Evolutionary conservation across 2,113 vertebrate genomes (phyloP).

Genomic region (Mystacornis crossleyi): DNA sequence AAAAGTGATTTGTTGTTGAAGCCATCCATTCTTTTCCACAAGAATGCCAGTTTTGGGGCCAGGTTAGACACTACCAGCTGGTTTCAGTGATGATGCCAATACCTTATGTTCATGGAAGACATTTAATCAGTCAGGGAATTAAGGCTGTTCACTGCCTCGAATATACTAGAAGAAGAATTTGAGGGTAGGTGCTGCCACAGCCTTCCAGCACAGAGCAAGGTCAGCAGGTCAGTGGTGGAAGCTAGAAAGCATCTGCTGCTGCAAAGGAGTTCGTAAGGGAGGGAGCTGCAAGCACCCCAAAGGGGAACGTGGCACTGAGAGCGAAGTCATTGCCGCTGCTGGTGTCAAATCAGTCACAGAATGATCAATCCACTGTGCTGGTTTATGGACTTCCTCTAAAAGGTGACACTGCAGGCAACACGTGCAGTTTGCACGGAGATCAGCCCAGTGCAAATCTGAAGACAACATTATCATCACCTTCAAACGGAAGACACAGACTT

Average conservation of each 20-base stretch:
- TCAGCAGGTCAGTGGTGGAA: neutral
- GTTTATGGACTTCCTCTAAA: neutral
- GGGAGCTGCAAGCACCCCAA: neutral
- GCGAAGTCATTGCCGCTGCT: neutral
- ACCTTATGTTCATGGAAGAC: neutral
- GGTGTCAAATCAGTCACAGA: neutral
- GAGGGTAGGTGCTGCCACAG: neutral
- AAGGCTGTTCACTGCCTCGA: neutral
- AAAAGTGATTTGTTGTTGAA: neutral
- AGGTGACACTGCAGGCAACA: neutral
- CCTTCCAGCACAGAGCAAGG: neutral
- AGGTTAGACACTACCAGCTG: neutral
- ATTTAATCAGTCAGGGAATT: neutral
- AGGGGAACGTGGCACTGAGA: neutral
- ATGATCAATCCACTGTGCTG: neutral
- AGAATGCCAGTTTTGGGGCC: neutral
- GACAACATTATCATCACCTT: rapidly evolving
- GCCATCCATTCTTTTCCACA: neutral
- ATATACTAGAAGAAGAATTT: neutral
- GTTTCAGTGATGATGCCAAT: neutral
- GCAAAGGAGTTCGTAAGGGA: neutral
- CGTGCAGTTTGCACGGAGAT: neutral
- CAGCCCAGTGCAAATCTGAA: neutral
- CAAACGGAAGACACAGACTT: neutral
- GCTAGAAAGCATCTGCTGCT: neutral